Evolutionary conservation across 2,113 vertebrate species (phyloP).

Genomic region (Halcyon malimbica): DNA sequence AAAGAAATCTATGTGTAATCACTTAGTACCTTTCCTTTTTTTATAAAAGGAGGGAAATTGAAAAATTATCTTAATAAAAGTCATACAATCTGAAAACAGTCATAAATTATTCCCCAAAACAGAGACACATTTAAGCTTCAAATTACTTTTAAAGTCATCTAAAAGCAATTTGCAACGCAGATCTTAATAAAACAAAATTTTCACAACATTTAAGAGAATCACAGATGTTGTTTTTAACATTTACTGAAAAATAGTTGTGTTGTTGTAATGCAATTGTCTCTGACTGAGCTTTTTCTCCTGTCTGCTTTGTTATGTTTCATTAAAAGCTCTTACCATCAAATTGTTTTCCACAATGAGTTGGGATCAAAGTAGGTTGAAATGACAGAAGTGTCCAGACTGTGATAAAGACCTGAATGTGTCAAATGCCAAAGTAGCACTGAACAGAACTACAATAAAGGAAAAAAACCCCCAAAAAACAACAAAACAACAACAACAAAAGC

Average conservation of each 20-base stretch:
- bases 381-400: background rate
- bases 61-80: conserved; percentile 37
- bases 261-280: background rate
- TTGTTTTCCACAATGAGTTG: background rate
- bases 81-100: background rate
- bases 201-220: conserved; percentile 27
- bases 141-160: conserved; percentile 58
- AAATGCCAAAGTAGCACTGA: background rate
- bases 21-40: background rate
- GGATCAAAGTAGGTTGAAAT: background rate
- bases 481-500: background rate
- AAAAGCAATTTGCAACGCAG: conserved; percentile 47
- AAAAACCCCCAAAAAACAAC: background rate
- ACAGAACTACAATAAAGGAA: background rate
- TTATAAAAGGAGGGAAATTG: background rate
- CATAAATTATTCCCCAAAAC: conserved; percentile 38
- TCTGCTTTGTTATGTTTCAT: conserved; percentile 12
- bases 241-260: conserved; percentile 56
- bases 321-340: background rate
- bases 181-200: conserved; percentile 61
- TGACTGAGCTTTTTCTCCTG: background rate
- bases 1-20: background rate
- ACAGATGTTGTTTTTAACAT: conserved; percentile 54
- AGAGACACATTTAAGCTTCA: conserved; percentile 31
- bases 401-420: background rate